Evolutionary conservation across 2,888 invertebrate genomes (phyloP), one percentile per base, ranked within the genome.

Genomic region (Drosophila borborema): DNA sequence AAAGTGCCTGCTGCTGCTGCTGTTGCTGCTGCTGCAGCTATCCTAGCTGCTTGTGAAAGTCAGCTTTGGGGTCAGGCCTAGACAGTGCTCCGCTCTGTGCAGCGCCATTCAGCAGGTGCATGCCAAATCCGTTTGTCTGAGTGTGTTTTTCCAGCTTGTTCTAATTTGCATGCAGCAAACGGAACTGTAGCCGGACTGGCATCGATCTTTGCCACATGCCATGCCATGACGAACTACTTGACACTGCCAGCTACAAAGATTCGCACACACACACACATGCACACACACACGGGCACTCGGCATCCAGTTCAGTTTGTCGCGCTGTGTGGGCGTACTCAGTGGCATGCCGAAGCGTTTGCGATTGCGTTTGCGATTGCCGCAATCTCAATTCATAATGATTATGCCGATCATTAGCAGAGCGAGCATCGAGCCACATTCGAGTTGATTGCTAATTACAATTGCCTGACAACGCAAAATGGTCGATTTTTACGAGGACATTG

Each of bases 81-180:
- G 62, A 18, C 28, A 23, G 7, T n/a, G 23, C 55, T n/a, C n/a
- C n/a, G n/a, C n/a, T n/a, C n/a, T n/a, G n/a, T n/a, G 60, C 61
- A 56, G 49, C 51, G 6, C 2, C 59, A 31, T 56, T 53, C 55
- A 67, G 68, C 85, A 85, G 85, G 85, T 85, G 85, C 86, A 86
- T 71, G 82, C 81, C 83, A 90, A 90, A 88, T 85, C 86, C 90
- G 85, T 85, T 90, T 90, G 88, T 77, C 80, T 82, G 70, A 68
- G 67, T 78, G 89, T 88, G 88, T 80, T 88, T 68, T 81, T 65
- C 81, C 77, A 85, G 61, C 86, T 77, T 88, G 85, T 85, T 85
- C 85, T 85, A 75, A 85, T 85, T 85, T 85, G 88, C 88, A 85
- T 85, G 83, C 82, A 88, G 83, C 88, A 85, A 88, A 77, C 85